Conservation (phyloP, 2,113 vertebrate species). For the Puntigrus tetrazona region DNA sequence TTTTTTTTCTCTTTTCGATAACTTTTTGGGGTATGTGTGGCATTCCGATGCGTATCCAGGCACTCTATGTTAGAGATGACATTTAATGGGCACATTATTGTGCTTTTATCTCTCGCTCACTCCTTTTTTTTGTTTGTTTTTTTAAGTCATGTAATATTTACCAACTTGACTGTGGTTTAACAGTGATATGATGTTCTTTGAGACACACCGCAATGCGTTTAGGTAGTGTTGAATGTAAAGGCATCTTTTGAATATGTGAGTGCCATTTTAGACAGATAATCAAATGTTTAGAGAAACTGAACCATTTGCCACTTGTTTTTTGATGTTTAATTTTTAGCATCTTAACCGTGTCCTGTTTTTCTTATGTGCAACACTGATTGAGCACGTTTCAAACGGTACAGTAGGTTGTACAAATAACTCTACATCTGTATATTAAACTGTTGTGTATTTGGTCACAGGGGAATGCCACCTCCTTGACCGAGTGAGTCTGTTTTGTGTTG, state of each 20-base stretch:
- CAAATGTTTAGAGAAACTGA: slow-evolving; percentile 17
- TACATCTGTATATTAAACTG: not conserved
- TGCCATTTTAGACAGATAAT: slow-evolving; percentile 40
- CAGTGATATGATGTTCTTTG: not conserved
- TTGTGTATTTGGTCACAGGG: slow-evolving; percentile 10
- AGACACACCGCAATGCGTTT: not conserved
- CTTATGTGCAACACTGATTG: not conserved
- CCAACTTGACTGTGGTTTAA: not conserved
- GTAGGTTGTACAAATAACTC: slow-evolving; percentile 6
- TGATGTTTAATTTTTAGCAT: not conserved
- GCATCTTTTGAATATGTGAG: not conserved
- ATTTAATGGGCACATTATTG: slow-evolving; percentile 66
- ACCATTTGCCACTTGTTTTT: not conserved
- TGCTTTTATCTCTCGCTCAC: not conserved
- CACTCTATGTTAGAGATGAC: slow-evolving; percentile 75
- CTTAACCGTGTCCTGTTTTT: not conserved
- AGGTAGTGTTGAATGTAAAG: not conserved
- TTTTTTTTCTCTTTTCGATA: slow-evolving; percentile 61
- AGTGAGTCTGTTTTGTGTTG: slow-evolving; percentile 18
- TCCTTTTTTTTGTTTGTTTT: not conserved
- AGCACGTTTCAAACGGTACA: slow-evolving; percentile 30
- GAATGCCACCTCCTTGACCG: not conserved
- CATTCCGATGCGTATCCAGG: slow-evolving; percentile 62
- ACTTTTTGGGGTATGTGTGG: slow-evolving; percentile 44
- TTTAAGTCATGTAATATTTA: not conserved